Evolutionary conservation across 53 echinoderm and acorn worm species (phyloP).

Genomic region (Paracentrotus lividus): DNA sequence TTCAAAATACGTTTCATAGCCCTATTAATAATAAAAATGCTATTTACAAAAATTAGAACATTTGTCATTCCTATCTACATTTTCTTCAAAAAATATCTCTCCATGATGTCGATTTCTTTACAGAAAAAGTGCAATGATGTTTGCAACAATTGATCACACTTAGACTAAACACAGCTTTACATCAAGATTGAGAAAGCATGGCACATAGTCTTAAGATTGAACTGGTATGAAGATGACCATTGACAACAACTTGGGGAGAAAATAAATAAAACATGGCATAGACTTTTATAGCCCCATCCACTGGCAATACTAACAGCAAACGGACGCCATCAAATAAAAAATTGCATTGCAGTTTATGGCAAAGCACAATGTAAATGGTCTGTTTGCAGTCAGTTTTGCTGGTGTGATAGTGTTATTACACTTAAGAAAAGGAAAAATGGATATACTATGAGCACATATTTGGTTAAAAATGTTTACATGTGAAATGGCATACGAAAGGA

Average conservation of each 20-base stretch:
- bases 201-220: not conserved
- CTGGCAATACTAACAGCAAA: too few species aligned
- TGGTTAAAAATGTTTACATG: slow-evolving; percentile 37
- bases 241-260: not conserved
- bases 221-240: slow-evolving; percentile 35
- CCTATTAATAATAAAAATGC: too few species aligned
- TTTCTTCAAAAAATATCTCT: not conserved
- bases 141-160: not conserved
- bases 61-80: too few species aligned
- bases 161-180: not conserved
- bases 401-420: too few species aligned
- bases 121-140: not conserved
- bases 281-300: too few species aligned
- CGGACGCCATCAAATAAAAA: too few species aligned
- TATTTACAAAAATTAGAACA: too few species aligned
- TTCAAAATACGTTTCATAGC: not conserved
- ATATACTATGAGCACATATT: slow-evolving; percentile 12
- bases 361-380: too few species aligned
- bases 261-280: slow-evolving; percentile 32
- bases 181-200: not conserved
- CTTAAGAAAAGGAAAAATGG: slow-evolving; percentile 21
- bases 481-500: not conserved
- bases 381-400: too few species aligned
- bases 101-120: not conserved
- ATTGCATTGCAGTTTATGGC: too few species aligned